These are phyloP conservation scores for Saxidomus purpurata DNA, from an alignment of 1,140 invertebrate genomes.

Conservation along the genomic window DNA sequence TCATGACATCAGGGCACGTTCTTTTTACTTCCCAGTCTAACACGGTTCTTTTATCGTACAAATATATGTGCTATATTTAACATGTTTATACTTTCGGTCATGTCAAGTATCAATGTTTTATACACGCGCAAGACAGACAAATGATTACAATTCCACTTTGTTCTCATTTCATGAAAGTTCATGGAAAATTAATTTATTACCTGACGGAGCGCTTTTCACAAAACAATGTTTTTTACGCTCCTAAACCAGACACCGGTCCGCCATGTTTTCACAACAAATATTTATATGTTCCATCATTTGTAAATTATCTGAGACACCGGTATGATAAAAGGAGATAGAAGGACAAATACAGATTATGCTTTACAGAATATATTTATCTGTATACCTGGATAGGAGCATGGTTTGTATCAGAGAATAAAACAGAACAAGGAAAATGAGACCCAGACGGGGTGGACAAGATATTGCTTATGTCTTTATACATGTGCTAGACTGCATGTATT, in stretches of 20 bases:
- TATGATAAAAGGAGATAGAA: slow-evolving; percentile 30
- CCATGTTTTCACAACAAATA: slow-evolving; percentile 53
- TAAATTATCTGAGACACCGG: slow-evolving; percentile 1
- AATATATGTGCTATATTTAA: neutral
- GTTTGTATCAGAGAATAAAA: slow-evolving; percentile 31
- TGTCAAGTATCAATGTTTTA: neutral
- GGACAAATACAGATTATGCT: slow-evolving; percentile 18
- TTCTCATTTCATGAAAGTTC: slow-evolving; percentile 1
- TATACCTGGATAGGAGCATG: neutral
- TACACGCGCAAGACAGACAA: neutral
- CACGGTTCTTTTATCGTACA: too few species aligned
- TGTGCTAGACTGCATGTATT: neutral
- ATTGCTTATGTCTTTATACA: neutral
- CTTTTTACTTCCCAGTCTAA: neutral
- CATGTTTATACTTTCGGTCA: neutral
- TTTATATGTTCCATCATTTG: slow-evolving; percentile 42
- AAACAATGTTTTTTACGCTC: slow-evolving; percentile 15
- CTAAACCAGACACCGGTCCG: slow-evolving; percentile 21
- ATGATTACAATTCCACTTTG: slow-evolving; percentile 16
- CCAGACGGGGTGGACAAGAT: slow-evolving; percentile 34
- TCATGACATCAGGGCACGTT: neutral
- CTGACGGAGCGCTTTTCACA: slow-evolving; percentile 1
- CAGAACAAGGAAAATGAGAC: slow-evolving; percentile 19
- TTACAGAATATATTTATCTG: slow-evolving; percentile 50
- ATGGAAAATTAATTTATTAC: slow-evolving; percentile 27